Evolutionary conservation across 2,888 invertebrate species (phyloP).

Genomic region (Perithous albicinctus): DNA sequence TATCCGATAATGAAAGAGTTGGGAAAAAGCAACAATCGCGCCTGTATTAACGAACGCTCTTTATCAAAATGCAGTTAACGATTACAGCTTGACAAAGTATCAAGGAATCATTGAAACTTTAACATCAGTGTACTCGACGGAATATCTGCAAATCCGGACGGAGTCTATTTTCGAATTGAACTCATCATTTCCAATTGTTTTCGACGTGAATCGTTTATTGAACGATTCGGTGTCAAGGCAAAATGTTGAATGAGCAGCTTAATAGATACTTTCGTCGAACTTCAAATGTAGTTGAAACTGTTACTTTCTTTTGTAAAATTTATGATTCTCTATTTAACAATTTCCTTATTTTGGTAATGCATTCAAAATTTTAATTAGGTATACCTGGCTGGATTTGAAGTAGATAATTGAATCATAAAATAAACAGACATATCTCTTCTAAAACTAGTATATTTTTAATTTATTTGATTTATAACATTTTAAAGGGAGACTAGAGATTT

Average conservation of each 20-base stretch:
- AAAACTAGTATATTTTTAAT: too few relatives aligned
- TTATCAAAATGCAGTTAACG: slow-evolving; percentile 8
- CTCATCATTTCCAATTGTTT: slow-evolving; percentile 46
- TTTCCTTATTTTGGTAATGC: too few relatives aligned
- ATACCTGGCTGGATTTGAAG: too few relatives aligned
- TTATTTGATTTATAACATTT: too few relatives aligned
- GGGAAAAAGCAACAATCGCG: neutral
- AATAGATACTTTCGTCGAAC: neutral
- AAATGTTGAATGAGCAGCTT: neutral
- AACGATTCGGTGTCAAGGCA: slow-evolving; percentile 48
- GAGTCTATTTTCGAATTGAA: slow-evolving; percentile 35
- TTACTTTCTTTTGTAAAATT: neutral
- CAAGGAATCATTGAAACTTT: neutral
- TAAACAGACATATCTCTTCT: too few relatives aligned
- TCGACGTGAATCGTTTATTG: slow-evolving; percentile 45
- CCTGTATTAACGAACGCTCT: slow-evolving; percentile 5
- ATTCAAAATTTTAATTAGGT: too few relatives aligned
- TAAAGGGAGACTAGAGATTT: too few relatives aligned
- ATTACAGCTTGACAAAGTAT: neutral
- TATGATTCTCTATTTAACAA: too few relatives aligned
- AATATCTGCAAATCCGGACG: neutral
- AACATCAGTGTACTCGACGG: neutral
- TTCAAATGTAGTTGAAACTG: neutral
- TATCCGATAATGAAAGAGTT: slow-evolving; percentile 7
- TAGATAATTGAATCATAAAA: too few relatives aligned